These are phyloP conservation scores for Coptodon bakossiorum DNA, from an alignment of 2,113 vertebrate genomes.

Conservation along the genomic window DNA sequence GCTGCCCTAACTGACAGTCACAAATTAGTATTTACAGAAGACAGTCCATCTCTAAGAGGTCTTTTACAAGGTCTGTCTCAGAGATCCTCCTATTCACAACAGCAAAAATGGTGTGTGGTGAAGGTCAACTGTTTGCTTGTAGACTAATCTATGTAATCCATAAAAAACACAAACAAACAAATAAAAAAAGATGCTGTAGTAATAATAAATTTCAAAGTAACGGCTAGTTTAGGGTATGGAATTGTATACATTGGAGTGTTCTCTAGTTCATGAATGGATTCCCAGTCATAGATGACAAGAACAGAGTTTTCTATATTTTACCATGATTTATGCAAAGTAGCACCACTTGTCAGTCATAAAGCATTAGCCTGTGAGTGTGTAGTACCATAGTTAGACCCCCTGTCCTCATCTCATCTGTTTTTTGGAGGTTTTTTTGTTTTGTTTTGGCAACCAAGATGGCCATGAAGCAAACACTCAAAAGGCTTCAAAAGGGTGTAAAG, in stretches of 20 bases:
- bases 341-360: neutral
- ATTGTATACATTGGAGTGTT: neutral
- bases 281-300: neutral
- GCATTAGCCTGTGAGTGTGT: neutral
- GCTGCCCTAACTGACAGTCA: neutral
- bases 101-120: neutral
- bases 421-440: neutral
- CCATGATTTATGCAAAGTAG: neutral
- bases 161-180: neutral
- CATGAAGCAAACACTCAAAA: neutral
- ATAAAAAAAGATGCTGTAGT: neutral
- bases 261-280: neutral
- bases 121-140: neutral
- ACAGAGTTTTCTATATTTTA: neutral
- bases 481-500: neutral
- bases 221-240: neutral
- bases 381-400: neutral
- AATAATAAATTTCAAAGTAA: neutral
- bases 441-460: neutral
- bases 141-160: neutral
- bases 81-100: neutral
- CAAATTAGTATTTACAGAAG: neutral
- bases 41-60: neutral
- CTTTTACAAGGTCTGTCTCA: neutral
- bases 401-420: neutral